Evolutionary conservation across 2,797 vertebrate species (phyloP).

Genomic region (Premnoplex brunnescens): DNA sequence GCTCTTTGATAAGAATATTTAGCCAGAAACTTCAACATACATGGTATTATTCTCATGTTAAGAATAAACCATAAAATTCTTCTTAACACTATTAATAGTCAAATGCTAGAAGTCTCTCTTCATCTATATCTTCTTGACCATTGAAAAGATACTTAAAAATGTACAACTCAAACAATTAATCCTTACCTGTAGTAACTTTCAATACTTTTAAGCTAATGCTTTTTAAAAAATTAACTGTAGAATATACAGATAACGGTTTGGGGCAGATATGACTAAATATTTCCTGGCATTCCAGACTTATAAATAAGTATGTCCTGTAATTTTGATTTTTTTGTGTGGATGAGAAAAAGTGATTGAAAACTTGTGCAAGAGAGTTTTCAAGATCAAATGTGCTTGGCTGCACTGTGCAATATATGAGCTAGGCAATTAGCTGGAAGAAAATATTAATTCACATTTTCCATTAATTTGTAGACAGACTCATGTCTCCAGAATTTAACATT

Average conservation of each 20-base stretch:
- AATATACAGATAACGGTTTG: not conserved
- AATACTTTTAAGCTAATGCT: not conserved
- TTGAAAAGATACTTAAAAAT: not conserved
- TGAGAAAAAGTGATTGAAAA: not conserved
- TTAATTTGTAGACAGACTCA: slow-evolving; percentile 62
- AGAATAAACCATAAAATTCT: not conserved
- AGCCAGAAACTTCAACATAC: not conserved
- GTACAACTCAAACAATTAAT: not conserved
- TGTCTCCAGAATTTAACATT: slow-evolving; percentile 62
- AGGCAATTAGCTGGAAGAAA: slow-evolving; percentile 51
- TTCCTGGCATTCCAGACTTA: not conserved
- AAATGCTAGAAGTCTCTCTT: not conserved
- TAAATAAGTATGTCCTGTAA: not conserved
- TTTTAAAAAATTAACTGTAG: not conserved
- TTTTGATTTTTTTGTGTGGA: not conserved
- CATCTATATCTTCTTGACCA: not conserved
- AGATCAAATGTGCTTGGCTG: not conserved
- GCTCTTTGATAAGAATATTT: not conserved
- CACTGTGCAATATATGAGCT: not conserved
- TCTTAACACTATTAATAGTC: not conserved
- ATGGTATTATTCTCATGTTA: not conserved
- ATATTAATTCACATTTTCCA: slow-evolving; percentile 61
- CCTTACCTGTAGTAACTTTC: not conserved
- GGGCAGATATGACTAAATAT: not conserved
- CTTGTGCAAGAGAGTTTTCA: not conserved